Evolutionary conservation across 2,113 vertebrate genomes (phyloP), one percentile per base, ranked within the genome.

Genomic region (Coptodon bakossiorum): DNA sequence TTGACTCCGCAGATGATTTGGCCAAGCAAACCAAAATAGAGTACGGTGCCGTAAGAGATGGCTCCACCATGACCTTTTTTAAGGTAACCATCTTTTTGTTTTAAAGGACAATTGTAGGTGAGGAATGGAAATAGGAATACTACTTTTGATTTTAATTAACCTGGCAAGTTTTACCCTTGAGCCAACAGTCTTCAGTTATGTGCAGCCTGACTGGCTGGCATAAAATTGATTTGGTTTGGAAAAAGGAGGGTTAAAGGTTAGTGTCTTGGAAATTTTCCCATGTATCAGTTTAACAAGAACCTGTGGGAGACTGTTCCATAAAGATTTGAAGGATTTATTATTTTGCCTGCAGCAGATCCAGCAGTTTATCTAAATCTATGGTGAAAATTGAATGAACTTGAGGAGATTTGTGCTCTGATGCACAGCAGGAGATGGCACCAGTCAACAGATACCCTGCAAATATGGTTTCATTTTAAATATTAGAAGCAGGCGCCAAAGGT

Each of bases 61-160:
- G 99, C 83, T 99, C 99, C 52, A 99, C 99, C 27, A 99, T 99
- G 98, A 99, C 98, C 52, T 99, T 99, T 94, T 99, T 99, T 95
- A 99, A 99, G 98, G 99, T 99, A 96, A 95, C 31, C 9, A 17
- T 61, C 14, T 78, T 61, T 56, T 31, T 27, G 5, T 66, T 53
- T 9, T 34, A n/a, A 19, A 24, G 11, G 36, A 29, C 12, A 82
- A 13, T 22, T 68, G 10, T 63, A 43, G 16, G 13, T 43, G 27
- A 56, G 16, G 31, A 34, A 52, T 83, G 38, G 43, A 78, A 83
- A 59, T 50, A 68, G 61, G 19, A 85, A 38, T 7, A 61, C 50
- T 11, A 16, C 29, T 73, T 83, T 38, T 86, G 43, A 83, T 43
- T 80, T 31, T 19, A 50, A 54, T 86, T 63, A 48, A 45, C 50